Evolutionary conservation across 2,888 invertebrate genomes (phyloP).

Genomic region (Ptychoptera contaminata): DNA sequence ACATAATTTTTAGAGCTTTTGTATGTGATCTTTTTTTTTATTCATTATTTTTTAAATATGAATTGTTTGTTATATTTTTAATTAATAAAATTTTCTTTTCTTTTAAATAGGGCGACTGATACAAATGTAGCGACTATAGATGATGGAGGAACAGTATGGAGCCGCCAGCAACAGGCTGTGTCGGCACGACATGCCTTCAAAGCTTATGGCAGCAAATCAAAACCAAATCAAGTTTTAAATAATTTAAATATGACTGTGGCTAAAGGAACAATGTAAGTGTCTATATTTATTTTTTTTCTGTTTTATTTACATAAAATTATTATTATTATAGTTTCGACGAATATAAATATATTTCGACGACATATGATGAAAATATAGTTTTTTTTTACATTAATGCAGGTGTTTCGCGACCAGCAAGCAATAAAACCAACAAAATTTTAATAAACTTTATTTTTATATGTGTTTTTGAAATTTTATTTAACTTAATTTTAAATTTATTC

Average conservation of each 20-base stretch:
- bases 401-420: too few relatives aligned
- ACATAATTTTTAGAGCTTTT: too few relatives aligned
- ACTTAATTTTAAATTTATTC: too few relatives aligned
- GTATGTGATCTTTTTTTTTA: too few relatives aligned
- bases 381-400: too few relatives aligned
- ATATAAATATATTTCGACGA: neutral
- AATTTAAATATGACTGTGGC: conserved; percentile 87
- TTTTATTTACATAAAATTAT: neutral
- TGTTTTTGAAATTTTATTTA: too few relatives aligned
- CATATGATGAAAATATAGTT: too few relatives aligned
- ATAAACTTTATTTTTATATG: too few relatives aligned
- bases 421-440: too few relatives aligned
- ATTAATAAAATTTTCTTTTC: conserved; percentile 5
- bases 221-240: conserved; percentile 72
- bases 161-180: conserved; percentile 68
- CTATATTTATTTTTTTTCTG: neutral
- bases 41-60: neutral
- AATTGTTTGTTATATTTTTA: neutral
- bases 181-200: conserved; percentile 79
- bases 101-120: conserved; percentile 26
- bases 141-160: conserved; percentile 37
- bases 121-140: conserved; percentile 27
- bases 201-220: conserved; percentile 75
- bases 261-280: conserved; percentile 85
- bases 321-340: neutral